Base-by-base conservation (phyloP, 2,113 vertebrate genomes). In the Typhlomys cinereus region DNA sequence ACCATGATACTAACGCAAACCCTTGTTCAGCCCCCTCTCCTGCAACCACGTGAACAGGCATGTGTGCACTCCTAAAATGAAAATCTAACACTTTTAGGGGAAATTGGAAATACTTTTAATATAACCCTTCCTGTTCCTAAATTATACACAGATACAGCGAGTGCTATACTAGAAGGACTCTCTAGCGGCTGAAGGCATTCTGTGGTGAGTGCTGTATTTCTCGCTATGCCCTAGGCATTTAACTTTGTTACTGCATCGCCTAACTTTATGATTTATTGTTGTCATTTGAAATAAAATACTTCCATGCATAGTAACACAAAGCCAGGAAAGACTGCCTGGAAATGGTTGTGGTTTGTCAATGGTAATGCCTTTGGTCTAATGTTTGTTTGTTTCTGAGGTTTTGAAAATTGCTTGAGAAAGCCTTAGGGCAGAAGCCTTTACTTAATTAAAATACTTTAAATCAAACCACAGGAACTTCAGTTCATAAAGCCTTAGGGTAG, bases 381-480 rank as follows among this genome's bases (percentile, higher is more conserved):
- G 64, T 94, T 97, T 96, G 92, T 97, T 95, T 97, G 89, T 96
- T 96, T 96, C 89, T 87, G 81, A 94, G 89, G 85, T 95, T 96
- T 96, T 88, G 91, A 97, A 96, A 96, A 96, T 96, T 96, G 95
- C 88, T 94, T 96, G 95, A 92, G 91, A 89, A 94, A 91, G 91
- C 96, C 93, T 90, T 62, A 36, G 81, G 94, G 92, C 87, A 94
- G 84, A 94, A 94, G 90, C 50, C 86, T 82, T 95, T 90, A 89
- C 82, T 96, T 97, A 96, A 97, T 97, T 96, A 97, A 96, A 96
- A 96, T 94, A 96, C 95, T 97, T 96, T 94, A 96, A 96, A 96
- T 97, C 95, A 96, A 96, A 94, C 85, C 91, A 76, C 61, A 88
- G 84, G 78, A 95, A 96, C 78, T 85, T 93, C 85, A 95, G 91